Evolutionary conservation across 2,797 vertebrate species (phyloP).

Genomic region (Anguilla anguilla): DNA sequence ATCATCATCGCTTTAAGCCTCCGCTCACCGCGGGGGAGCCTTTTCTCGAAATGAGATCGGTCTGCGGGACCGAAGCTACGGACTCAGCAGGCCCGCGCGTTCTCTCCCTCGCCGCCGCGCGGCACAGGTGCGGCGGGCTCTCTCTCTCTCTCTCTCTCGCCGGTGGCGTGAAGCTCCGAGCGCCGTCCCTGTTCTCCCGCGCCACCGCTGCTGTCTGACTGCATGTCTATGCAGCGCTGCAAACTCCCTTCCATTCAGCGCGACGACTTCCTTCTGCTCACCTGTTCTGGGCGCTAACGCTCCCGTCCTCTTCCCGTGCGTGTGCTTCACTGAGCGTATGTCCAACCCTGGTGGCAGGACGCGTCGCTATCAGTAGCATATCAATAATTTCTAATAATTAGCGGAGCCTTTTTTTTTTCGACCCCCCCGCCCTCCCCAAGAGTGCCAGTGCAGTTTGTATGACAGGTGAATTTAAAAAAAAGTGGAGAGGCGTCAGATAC

Average conservation of each 20-base stretch:
- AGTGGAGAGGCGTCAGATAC: conserved; percentile 76
- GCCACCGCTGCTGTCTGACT: not conserved
- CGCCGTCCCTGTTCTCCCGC: not conserved
- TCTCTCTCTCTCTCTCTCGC: not conserved
- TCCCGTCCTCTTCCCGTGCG: conserved; percentile 25
- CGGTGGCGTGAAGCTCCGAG: not conserved
- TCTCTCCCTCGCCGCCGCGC: not conserved
- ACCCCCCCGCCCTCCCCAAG: not conserved
- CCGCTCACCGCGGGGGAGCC: conserved; percentile 28
- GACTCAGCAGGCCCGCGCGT: not conserved
- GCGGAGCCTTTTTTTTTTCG: conserved; percentile 57
- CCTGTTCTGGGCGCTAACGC: not conserved
- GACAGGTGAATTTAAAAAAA: conserved; percentile 75
- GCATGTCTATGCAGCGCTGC: not conserved
- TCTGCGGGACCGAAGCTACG: not conserved
- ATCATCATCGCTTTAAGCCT: conserved; percentile 28
- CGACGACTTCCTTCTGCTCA: not conserved
- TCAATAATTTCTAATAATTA: conserved; percentile 85
- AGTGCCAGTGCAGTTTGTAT: conserved; percentile 74
- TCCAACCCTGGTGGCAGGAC: conserved; percentile 70
- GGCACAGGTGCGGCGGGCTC: not conserved
- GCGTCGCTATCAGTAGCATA: conserved; percentile 83
- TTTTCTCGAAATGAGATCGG: conserved; percentile 24
- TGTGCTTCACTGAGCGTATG: conserved; percentile 70
- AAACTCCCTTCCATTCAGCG: not conserved